Evolutionary conservation across 2,113 vertebrate genomes (phyloP), one percentile per base, ranked within the genome.

Genomic region (Ifrita kowaldi): DNA sequence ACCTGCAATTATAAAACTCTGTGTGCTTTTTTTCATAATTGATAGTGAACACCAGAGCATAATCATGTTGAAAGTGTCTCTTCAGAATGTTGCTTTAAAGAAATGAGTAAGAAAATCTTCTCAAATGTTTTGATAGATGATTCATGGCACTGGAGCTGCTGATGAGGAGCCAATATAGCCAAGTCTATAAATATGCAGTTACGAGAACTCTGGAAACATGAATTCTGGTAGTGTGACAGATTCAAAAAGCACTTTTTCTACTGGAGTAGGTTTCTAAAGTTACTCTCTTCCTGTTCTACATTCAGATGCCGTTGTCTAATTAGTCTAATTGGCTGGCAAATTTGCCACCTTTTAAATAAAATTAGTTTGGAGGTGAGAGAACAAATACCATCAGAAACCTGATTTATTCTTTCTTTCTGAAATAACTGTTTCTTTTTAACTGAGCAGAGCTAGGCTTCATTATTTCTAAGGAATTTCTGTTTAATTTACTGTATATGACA

Each of bases 41-140:
- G 75, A 80, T 95, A 85, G 84, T 59, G 87, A 91, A 93, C 56
- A 24, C 84, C 27, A 60, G 44, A 77, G 71, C 39, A 65, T 84
- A 69, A 85, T 94, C 65, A 52, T 14, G 35, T 80, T 83, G 71
- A 63, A 93, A 91, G 33, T 55, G 53, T 90, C 70, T 52, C 79
- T 90, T 92, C 71, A 65, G 71, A 70, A 77, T 53, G 56, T 75
- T 94, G 32, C 76, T 94, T 93, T 77, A 90, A 93, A 97, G 73
- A 88, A 87, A 85, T 50, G 81, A 91, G 90, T 94, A 94, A 93
- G 87, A 95, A 97, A 90, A 76, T 74, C 82, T 80, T 90, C 71
- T 96, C 60, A 63, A 74, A 81, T 93, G 95, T 90, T 97, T 94
- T 96, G 93, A 94, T 80, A 89, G 85, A 90, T 97, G 95, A 96